A percentile compares a stretch with the other conserved stretches of the same genome.
Evolutionary conservation across 2,113 vertebrate species (phyloP).

Genomic region (Gasterosteus nipponicus): DNA sequence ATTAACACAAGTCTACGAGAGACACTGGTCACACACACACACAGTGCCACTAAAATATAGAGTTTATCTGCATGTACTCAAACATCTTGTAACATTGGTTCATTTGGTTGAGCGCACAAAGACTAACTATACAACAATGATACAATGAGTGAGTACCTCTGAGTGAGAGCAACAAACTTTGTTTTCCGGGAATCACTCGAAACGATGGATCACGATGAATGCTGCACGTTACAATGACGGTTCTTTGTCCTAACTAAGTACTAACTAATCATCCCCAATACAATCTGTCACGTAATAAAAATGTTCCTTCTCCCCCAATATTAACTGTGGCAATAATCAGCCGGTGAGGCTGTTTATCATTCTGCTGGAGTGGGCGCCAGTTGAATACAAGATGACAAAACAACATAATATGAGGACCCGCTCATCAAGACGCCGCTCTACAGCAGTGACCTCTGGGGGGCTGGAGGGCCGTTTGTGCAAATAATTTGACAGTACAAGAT

Average conservation of each 20-base stretch:
- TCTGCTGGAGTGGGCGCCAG: neutral
- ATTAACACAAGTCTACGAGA: slow-evolving; percentile 78
- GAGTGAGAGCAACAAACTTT: slow-evolving; percentile 1
- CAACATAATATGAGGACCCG: neutral
- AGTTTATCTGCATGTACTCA: slow-evolving; percentile 24
- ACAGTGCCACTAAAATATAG: slow-evolving; percentile 12
- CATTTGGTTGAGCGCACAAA: slow-evolving; percentile 43
- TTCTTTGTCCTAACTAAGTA: neutral
- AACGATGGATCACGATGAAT: slow-evolving; percentile 1
- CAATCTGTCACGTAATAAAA: neutral
- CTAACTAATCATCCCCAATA: neutral
- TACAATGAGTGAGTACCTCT: neutral
- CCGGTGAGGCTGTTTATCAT: neutral
- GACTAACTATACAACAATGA: neutral
- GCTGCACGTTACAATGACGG: neutral
- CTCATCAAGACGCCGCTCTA: neutral
- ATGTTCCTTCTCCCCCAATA: neutral
- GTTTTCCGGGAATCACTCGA: neutral
- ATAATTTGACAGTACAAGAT: too few relatives aligned
- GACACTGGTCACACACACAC: slow-evolving; percentile 67
- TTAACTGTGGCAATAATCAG: neutral
- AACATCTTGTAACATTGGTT: slow-evolving; percentile 18
- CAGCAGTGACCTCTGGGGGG: too few relatives aligned
- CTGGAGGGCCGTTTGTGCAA: too few relatives aligned
- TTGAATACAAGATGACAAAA: neutral